Conservation (phyloP, 2,113 vertebrate species). For the Budorcas taxicolor region DNA sequence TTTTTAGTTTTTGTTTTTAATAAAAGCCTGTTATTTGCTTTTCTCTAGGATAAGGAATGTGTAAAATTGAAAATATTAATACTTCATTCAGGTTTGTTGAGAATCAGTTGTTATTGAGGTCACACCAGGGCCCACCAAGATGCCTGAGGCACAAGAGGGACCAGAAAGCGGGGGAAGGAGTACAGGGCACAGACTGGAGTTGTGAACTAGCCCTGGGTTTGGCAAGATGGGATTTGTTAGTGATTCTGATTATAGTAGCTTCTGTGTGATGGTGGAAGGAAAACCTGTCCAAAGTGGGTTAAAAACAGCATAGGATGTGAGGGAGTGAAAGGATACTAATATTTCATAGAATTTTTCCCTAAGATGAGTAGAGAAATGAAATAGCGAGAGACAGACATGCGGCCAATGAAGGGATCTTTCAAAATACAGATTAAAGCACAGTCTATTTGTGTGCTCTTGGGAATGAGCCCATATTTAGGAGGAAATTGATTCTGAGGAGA, state of each 20-base stretch:
- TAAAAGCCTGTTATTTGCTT: conserved; percentile 37
- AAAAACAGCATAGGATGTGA: neutral
- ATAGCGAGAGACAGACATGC: neutral
- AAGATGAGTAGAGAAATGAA: neutral
- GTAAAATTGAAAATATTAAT: neutral
- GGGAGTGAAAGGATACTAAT: neutral
- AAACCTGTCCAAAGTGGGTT: neutral
- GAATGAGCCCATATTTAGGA: neutral
- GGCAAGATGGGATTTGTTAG: neutral
- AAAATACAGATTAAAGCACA: neutral
- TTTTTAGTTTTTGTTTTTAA: conserved; percentile 27
- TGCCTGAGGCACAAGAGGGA: neutral
- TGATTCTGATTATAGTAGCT: neutral
- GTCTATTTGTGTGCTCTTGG: neutral
- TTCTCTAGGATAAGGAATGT: neutral
- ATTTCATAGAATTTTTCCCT: neutral
- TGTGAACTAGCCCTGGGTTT: neutral
- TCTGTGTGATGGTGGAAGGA: neutral
- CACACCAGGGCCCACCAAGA: neutral
- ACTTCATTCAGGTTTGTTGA: neutral
- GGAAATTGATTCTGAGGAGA: neutral
- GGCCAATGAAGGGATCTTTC: neutral
- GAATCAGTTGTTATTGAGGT: neutral
- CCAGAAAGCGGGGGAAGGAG: neutral
- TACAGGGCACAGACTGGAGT: rapidly evolving